These are phyloP conservation scores for Hyles euphorbiae DNA, from an alignment of 1,140 invertebrate genomes.

Conservation along the genomic window DNA sequence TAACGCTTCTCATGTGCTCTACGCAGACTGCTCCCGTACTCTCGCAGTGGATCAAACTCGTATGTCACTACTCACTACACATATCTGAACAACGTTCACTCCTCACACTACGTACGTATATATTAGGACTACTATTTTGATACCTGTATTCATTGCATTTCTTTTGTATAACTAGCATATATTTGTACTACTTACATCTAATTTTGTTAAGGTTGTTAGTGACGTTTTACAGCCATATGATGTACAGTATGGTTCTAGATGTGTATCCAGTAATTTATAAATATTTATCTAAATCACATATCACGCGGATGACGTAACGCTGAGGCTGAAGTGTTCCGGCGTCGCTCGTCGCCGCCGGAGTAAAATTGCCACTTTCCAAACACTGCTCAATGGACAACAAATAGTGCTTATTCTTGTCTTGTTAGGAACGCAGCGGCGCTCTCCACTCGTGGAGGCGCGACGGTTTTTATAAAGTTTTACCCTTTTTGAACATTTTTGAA, in stretches of 20 bases:
- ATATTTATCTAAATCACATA: slow-evolving; percentile 66
- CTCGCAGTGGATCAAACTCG: too few relatives aligned
- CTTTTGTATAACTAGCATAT: slow-evolving; percentile 52
- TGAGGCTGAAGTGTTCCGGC: slow-evolving; percentile 40
- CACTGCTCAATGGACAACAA: slow-evolving; percentile 39
- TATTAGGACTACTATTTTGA: slow-evolving; percentile 69
- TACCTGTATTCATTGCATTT: slow-evolving; percentile 69
- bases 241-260: slow-evolving; percentile 64
- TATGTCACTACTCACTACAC: slow-evolving; percentile 36
- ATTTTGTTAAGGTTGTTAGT: slow-evolving; percentile 62
- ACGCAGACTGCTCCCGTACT: slow-evolving; percentile 20
- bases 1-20: slow-evolving; percentile 7
- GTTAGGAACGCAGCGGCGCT: background rate
- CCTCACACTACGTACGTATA: slow-evolving; percentile 47
- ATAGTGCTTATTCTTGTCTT: too few relatives aligned
- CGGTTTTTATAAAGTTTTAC: slow-evolving; percentile 62
- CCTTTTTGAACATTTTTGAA: slow-evolving; percentile 55
- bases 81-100: slow-evolving; percentile 67
- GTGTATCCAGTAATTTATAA: slow-evolving; percentile 64
- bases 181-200: slow-evolving; percentile 43
- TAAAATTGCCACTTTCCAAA: slow-evolving; percentile 32
- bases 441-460: slow-evolving; percentile 31
- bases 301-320: slow-evolving; percentile 47
- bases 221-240: slow-evolving; percentile 56
- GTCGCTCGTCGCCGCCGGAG: slow-evolving; percentile 39